Evolutionary conservation across 2,797 vertebrate genomes (phyloP).

Genomic region (Lates japonicus): DNA sequence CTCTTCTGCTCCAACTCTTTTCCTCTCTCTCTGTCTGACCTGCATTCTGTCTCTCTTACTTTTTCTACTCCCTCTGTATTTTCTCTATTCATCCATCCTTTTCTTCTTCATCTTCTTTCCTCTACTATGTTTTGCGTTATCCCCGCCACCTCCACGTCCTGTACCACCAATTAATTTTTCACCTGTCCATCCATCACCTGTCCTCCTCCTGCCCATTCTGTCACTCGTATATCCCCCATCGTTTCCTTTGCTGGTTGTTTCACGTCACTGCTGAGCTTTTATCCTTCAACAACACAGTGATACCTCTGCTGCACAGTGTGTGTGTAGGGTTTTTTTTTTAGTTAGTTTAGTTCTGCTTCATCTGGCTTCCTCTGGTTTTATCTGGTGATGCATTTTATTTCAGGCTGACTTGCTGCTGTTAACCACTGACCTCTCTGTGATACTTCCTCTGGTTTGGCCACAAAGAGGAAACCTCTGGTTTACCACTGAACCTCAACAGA

Average conservation of each 20-base stretch:
- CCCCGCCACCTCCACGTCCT: background rate
- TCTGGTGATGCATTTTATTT: background rate
- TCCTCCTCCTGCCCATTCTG: background rate
- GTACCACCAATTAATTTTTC: background rate
- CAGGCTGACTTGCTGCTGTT: background rate
- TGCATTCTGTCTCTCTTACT: background rate
- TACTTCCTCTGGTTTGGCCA: conserved; percentile 25
- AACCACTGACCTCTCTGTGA: conserved; percentile 18
- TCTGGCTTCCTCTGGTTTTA: background rate
- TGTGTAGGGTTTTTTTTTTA: background rate
- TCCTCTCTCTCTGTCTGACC: background rate
- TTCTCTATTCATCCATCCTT: no score
- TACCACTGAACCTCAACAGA: background rate
- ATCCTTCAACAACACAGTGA: background rate
- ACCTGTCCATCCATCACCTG: background rate
- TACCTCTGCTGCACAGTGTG: background rate
- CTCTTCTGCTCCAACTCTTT: conserved; percentile 9
- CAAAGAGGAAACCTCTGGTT: conserved; percentile 18
- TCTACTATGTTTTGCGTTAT: background rate
- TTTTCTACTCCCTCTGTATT: background rate
- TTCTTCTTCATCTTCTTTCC: background rate
- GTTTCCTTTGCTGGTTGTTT: conserved; percentile 19
- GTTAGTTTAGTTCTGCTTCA: background rate
- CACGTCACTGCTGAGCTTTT: conserved; percentile 10
- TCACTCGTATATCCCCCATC: conserved; percentile 51